These are phyloP conservation scores for Meloidogyne hapla DNA, from an alignment of 1,140 invertebrate genomes.

Conservation along the genomic window DNA sequence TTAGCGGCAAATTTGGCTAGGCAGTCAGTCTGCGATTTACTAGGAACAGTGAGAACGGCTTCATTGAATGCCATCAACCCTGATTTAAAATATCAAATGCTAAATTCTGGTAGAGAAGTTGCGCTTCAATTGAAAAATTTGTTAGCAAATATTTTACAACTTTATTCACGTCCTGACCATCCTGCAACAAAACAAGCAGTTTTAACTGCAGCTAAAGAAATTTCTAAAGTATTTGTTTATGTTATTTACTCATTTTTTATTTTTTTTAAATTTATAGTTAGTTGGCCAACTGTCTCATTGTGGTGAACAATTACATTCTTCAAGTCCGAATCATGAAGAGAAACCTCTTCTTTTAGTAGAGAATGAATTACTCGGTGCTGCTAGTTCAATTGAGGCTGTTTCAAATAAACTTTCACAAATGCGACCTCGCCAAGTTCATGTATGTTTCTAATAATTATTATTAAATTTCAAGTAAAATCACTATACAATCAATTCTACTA, in stretches of 20 bases:
- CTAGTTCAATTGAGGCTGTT: conserved; percentile 94
- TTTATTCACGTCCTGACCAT: conserved; percentile 66
- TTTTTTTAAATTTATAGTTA: conserved; percentile 35
- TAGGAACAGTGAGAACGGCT: conserved; percentile 77
- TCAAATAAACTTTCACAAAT: conserved; percentile 89
- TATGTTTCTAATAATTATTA: conserved; percentile 57
- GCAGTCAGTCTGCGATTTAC: conserved; percentile 89
- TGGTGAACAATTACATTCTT: conserved; percentile 40
- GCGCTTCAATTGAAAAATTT: conserved; percentile 77
- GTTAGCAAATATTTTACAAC: conserved; percentile 77
- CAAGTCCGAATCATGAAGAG: conserved; percentile 29
- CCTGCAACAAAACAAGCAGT: conserved; percentile 40
- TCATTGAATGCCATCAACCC: conserved; percentile 79
- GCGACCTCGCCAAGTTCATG: conserved; percentile 72
- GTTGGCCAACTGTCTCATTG: conserved; percentile 42
- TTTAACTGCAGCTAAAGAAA: conserved; percentile 45
- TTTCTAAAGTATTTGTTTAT: conserved; percentile 43
- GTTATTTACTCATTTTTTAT: conserved; percentile 30
- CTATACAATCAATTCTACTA: neutral
- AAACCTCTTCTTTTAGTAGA: conserved; percentile 76
- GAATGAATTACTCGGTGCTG: conserved; percentile 93
- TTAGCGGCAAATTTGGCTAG: conserved; percentile 87
- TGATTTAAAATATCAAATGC: conserved; percentile 76
- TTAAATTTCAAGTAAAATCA: too few relatives aligned
- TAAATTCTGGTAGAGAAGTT: conserved; percentile 79